Evolutionary conservation across 2,113 vertebrate species (phyloP).

Genomic region (Cyphomyrus plagiostoma): DNA sequence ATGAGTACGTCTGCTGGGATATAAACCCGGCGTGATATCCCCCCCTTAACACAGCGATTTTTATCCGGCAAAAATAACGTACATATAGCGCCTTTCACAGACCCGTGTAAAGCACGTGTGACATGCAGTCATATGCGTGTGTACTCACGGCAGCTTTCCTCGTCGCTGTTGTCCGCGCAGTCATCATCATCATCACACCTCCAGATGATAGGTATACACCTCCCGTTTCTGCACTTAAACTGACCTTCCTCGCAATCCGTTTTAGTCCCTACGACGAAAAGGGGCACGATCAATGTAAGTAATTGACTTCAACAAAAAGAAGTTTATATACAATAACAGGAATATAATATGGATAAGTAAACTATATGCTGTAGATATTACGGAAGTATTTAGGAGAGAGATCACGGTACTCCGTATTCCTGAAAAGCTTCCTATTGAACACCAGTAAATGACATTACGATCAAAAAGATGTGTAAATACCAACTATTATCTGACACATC

Average conservation of each 20-base stretch:
- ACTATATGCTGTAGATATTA: background rate
- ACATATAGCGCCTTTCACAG: background rate
- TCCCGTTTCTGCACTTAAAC: conserved; percentile 85
- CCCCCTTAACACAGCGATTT: background rate
- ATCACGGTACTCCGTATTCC: background rate
- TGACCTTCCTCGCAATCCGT: conserved; percentile 80
- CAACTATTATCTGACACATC: background rate
- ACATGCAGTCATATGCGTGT: background rate
- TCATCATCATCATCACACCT: conserved; percentile 93
- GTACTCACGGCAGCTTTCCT: conserved; percentile 92
- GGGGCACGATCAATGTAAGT: background rate
- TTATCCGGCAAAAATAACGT: background rate
- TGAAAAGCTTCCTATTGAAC: background rate
- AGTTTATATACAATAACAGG: background rate
- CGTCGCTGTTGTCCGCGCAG: conserved; percentile 90
- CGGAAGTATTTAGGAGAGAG: background rate
- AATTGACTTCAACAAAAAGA: background rate
- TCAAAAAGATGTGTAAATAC: background rate
- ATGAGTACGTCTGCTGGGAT: background rate
- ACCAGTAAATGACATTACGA: background rate
- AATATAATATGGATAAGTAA: background rate
- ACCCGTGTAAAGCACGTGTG: background rate
- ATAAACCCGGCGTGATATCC: background rate
- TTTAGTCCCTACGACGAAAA: conserved; percentile 55
- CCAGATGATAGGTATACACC: conserved; percentile 90